Evolutionary conservation across 2,888 invertebrate species (phyloP), one percentile per base, ranked within the genome.

Genomic region (Acronicta aceris): DNA sequence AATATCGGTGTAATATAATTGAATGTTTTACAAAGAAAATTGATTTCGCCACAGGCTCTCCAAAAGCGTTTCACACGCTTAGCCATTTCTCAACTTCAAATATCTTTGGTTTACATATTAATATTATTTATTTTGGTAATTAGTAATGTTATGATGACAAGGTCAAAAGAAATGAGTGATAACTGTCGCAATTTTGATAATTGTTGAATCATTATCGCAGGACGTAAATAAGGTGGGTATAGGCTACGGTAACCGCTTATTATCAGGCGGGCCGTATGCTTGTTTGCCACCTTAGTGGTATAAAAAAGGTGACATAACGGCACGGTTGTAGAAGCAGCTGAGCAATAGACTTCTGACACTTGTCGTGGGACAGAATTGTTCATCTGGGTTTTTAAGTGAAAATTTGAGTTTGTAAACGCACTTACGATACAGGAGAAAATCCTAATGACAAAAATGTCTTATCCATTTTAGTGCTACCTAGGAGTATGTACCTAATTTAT

Each of bases 161-260:
- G 52, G 61, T 67, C 54, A 67, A 58, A 59, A 63, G 49, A 38
- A 59, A 57, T 25, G 36, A 33, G 30, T 42, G 42, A 40, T 42
- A 33, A 9, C 15, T 16, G 49, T 71, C 40, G 27, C 21, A 36
- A 33, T 48, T 48, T 48, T 38, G 53, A 48, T 71, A 59, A 45
- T 30, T 27, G 30, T 30, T 25, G 25, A 21, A 47, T 21, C 36
- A 8, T 50, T 59, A 65, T 51, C 52, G 16, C 2, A 10, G 40
- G n/a, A 27, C 12, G 9, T 25, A 25, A 27, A 50, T n/a, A 25
- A 9, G 15, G 16, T 21, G n/a, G 13, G 33, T n/a, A 10, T 5
- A 4, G 30, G n/a, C n/a, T n/a, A n/a, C n/a, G n/a, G n/a, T n/a
- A n/a, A n/a, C n/a, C n/a, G n/a, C n/a, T n/a, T n/a, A n/a, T n/a